Conservation (phyloP, 2,113 vertebrate species). For the Chascanopsetta lugubris region DNA sequence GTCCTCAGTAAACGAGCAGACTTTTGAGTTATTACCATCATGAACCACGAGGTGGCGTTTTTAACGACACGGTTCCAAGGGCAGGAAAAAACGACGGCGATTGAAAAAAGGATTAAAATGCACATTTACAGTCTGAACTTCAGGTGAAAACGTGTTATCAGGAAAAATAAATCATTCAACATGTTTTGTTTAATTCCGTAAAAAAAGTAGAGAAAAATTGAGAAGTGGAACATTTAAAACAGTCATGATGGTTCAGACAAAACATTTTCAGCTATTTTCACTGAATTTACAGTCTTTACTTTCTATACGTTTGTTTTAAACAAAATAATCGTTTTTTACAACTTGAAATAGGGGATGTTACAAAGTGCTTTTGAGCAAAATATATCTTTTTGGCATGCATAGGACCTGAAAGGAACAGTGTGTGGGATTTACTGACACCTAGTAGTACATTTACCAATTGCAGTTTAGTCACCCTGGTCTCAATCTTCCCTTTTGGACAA, state of each 20-base stretch:
- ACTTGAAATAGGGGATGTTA: background rate
- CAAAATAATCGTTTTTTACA: background rate
- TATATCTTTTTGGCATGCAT: conserved; percentile 17
- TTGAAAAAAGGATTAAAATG: conserved; percentile 8
- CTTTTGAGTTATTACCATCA: conserved; percentile 10
- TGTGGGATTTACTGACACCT: no score
- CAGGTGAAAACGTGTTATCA: background rate
- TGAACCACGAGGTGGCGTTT: background rate
- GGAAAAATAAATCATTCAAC: background rate
- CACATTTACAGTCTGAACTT: background rate
- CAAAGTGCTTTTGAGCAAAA: background rate
- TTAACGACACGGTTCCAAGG: conserved; percentile 8
- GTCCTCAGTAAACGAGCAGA: background rate
- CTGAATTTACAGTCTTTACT: background rate
- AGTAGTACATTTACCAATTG: no score
- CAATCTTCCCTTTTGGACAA: no score
- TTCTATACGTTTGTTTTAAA: background rate
- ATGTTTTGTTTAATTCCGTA: background rate
- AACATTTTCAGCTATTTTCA: background rate
- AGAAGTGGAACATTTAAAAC: background rate
- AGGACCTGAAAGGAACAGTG: no score
- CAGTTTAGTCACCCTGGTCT: no score
- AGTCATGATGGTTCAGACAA: background rate
- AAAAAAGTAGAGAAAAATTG: background rate
- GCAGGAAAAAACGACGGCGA: conserved; percentile 4